Base-by-base conservation (phyloP, 1,140 invertebrate species). In the Dendrolimus kikuchii region DNA sequence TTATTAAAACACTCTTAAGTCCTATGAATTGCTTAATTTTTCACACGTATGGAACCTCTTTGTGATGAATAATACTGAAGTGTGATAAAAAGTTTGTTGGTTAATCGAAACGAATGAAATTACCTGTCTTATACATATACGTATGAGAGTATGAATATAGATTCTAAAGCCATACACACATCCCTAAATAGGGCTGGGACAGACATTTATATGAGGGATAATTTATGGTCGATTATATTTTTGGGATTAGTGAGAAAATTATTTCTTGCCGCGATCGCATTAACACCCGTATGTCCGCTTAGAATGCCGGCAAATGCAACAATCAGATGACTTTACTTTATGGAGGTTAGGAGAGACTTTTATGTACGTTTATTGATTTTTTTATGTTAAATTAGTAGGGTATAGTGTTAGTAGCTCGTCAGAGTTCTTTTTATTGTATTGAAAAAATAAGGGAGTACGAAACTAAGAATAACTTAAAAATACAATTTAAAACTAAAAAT, bases 181-280 rank as follows among this genome's bases (percentile, higher is more conserved):
- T 62, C 73, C 71, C 76, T 78, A 70, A 59, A 57, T 61, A 63
- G 55, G 69, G 68, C 74, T 78, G 76, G 60, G 74, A 85, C 79
- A 77, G 64, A 54, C 66, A 60, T 69, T 69, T 64, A 80, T 78
- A 72, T 68, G 66, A 67, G 71, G 56, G 68, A 73, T 78, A 74
- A 85, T 85, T 85, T 85, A 85, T 74, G 72, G 60, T 49, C 77
- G 64, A 79, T 23, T 78, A 81, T 82, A 85, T 85, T 80, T 85
- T 80, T 72, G 48, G 77, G 79, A 84, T 82, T 84, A 84, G 76
- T 77, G 62, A 66, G 70, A 67, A 84, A 81, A 81, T 81, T 79
- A 82, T 82, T 84, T 84, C 75, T 81, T 72, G 68, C 70, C 65
- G 68, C 60, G 64, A 66, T 62, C 64, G 71, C 58, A 66, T 77